These are phyloP conservation scores for Athene cunicularia DNA, from an alignment of 2,113 vertebrate species.

Conservation along the genomic window DNA sequence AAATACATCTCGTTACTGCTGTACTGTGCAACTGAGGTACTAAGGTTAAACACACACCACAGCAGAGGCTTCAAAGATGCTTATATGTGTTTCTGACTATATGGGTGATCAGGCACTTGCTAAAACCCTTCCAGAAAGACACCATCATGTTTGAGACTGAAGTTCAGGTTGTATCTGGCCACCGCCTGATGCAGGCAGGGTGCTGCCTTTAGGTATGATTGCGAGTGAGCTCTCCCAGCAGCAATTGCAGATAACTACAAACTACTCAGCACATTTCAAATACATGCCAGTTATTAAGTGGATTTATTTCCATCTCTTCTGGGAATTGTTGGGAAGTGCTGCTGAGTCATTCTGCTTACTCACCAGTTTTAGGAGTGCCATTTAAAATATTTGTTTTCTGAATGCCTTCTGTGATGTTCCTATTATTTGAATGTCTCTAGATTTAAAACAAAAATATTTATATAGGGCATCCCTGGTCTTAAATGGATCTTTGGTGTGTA, in stretches of 20 bases:
- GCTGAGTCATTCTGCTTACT: conserved; percentile 47
- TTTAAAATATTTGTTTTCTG: conserved; percentile 3
- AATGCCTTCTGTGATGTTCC: neutral
- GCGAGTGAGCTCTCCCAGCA: neutral
- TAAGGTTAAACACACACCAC: neutral
- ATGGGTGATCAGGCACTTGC: rapidly evolving
- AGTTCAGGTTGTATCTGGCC: neutral
- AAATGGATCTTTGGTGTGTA: neutral
- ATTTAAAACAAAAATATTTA: neutral
- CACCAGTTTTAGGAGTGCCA: neutral
- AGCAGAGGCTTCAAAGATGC: neutral
- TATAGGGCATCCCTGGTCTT: neutral
- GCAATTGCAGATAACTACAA: neutral
- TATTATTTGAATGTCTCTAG: neutral
- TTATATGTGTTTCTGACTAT: rapidly evolving
- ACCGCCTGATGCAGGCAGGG: neutral
- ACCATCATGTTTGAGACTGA: neutral
- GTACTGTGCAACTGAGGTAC: neutral
- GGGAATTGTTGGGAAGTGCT: conserved; percentile 25
- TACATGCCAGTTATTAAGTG: conserved; percentile 7
- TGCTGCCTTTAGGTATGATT: neutral
- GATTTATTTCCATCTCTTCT: conserved; percentile 48
- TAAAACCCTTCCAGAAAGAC: neutral
- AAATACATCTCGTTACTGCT: neutral
- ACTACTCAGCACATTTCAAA: conserved; percentile 33